Evolutionary conservation across 2,113 vertebrate genomes (phyloP).

Genomic region (Corynorhinus townsendii): DNA sequence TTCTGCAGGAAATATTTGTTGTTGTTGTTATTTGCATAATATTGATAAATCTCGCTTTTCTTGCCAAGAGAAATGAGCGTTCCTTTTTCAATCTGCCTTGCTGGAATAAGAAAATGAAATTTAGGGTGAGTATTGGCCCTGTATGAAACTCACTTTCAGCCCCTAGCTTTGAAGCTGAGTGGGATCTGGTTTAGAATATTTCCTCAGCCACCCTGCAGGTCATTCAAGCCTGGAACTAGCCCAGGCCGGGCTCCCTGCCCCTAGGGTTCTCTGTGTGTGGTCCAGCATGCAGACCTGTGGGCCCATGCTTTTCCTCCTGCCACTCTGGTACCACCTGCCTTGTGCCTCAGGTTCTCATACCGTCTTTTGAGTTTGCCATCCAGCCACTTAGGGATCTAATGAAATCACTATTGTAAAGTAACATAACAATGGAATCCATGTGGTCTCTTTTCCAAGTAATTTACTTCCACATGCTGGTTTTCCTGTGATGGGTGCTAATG

Average conservation of each 20-base stretch:
- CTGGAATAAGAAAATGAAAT: background rate
- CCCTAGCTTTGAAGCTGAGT: background rate
- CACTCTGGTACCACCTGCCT: background rate
- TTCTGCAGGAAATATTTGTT: background rate
- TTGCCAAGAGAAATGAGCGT: background rate
- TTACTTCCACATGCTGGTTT: background rate
- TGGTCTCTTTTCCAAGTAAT: background rate
- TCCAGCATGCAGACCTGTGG: rapidly evolving
- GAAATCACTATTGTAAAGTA: background rate
- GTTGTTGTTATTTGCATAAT: background rate
- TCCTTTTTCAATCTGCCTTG: background rate
- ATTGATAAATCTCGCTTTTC: background rate
- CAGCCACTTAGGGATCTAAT: background rate
- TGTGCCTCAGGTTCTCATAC: background rate
- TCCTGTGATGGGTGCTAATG: background rate
- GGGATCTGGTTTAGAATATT: background rate
- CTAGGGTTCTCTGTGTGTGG: background rate
- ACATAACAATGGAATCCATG: background rate
- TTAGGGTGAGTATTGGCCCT: background rate
- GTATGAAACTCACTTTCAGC: background rate
- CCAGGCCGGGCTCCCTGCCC: background rate
- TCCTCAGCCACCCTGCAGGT: no score
- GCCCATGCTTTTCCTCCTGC: background rate
- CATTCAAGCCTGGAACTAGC: background rate
- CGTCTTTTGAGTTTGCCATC: background rate